A percentile compares a stretch with the other conserved stretches of the same genome.
Evolutionary conservation across 2,888 invertebrate genomes (phyloP).

Genomic region (Imbricaverruca yamaguchii): DNA sequence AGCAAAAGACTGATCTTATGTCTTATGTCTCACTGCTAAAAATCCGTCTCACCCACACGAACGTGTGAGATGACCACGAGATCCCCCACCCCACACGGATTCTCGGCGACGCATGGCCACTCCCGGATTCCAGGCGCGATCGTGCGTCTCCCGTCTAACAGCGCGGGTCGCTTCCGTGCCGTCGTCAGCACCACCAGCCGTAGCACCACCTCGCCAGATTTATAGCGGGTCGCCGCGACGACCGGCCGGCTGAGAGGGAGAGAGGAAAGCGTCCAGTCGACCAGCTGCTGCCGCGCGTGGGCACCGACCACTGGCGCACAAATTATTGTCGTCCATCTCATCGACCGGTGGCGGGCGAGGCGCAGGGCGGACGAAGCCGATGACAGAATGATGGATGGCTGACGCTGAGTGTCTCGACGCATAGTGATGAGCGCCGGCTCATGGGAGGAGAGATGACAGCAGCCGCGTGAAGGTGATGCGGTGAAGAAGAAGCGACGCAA

Average conservation of each 20-base stretch:
- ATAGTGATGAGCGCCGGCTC: background rate
- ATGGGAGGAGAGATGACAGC: no score
- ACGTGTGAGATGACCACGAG: no score
- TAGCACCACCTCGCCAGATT: no score
- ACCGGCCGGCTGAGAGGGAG: background rate
- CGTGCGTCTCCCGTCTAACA: background rate
- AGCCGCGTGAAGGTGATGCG: no score
- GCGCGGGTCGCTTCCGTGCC: background rate
- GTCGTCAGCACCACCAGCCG: no score
- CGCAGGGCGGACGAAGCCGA: background rate
- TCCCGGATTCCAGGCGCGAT: background rate
- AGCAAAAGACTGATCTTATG: no score
- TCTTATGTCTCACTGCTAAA: no score
- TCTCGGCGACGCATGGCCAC: background rate
- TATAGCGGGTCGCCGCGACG: background rate
- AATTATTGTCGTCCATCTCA: background rate
- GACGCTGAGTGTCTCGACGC: background rate
- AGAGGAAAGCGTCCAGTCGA: background rate
- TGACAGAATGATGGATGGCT: background rate
- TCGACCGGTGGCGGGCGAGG: background rate
- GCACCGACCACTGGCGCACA: background rate
- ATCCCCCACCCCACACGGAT: no score
- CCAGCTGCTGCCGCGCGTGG: constrained; percentile 2
- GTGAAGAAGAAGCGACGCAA: no score
- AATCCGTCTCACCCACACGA: no score